phyloP scores from a whole-genome alignment of 2,113 vertebrate species.

The Epinephelus lanceolatus region DNA sequence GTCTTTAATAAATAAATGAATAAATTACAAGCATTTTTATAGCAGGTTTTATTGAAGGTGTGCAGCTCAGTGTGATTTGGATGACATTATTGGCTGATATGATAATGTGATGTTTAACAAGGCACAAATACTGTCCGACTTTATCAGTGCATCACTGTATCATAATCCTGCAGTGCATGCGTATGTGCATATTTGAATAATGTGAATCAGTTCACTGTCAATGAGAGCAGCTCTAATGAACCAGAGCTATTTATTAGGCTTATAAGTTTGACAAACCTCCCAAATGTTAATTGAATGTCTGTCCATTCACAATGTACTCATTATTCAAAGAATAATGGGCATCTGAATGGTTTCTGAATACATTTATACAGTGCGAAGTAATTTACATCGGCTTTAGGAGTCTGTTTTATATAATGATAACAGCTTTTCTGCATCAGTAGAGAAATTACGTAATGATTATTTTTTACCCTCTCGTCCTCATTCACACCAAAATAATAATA shows the following conservation, averaged over 20 bases:
- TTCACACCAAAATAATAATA: not conserved
- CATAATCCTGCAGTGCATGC: conserved; percentile 14
- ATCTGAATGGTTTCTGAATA: conserved; percentile 24
- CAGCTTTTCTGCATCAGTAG: conserved; percentile 29
- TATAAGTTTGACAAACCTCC: conserved; percentile 40
- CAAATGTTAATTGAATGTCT: conserved; percentile 58
- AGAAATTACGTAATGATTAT: conserved; percentile 9
- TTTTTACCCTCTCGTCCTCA: conserved; percentile 11
- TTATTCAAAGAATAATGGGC: conserved; percentile 55
- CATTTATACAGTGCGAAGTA: conserved; percentile 9
- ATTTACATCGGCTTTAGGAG: conserved; percentile 39
- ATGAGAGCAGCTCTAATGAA: conserved; percentile 33
- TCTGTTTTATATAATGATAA: conserved; percentile 15
- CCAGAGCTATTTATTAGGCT: conserved; percentile 37
- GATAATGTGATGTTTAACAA: conserved; percentile 12
- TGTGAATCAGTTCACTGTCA: conserved; percentile 37
- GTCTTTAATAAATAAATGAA: not conserved
- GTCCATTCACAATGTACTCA: conserved; percentile 29
- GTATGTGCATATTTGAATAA: conserved; percentile 37
- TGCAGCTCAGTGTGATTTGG: not conserved
- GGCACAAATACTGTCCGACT: conserved; percentile 1
- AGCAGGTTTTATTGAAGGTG: not conserved
- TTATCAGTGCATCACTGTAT: conserved; percentile 19
- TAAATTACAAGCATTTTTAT: not conserved
- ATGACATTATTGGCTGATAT: not conserved